Evolutionary conservation across 2,888 invertebrate species (phyloP).

Genomic region (Pycnomerus fuliginosus): DNA sequence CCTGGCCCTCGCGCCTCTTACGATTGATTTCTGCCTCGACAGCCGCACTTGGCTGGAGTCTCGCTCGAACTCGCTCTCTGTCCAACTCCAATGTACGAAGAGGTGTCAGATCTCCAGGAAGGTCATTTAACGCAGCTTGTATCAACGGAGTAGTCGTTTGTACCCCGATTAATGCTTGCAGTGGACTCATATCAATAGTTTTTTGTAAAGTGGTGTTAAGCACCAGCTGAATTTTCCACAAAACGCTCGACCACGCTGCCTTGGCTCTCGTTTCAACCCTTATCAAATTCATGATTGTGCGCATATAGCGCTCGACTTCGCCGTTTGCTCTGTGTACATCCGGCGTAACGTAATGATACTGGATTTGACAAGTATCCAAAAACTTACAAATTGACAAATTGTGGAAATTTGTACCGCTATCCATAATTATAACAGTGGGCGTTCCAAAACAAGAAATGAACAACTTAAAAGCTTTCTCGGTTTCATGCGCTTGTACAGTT

Average conservation of each 20-base stretch:
- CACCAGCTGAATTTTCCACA: slow-evolving; percentile 27
- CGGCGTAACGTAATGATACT: slow-evolving; percentile 24
- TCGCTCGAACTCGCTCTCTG: too few species aligned
- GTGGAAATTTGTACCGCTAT: slow-evolving; percentile 22
- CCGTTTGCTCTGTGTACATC: slow-evolving; percentile 24
- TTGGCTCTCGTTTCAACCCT: slow-evolving; percentile 18
- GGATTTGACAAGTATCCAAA: slow-evolving; percentile 12
- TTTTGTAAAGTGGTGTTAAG: slow-evolving; percentile 24
- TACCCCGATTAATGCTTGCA: slow-evolving; percentile 16
- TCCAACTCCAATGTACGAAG: too few species aligned
- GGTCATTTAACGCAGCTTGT: slow-evolving; percentile 6
- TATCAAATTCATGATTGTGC: slow-evolving; percentile 28
- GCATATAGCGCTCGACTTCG: slow-evolving; percentile 27
- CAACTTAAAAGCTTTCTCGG: slow-evolving; percentile 8
- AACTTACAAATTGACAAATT: slow-evolving; percentile 11
- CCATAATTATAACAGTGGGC: slow-evolving; percentile 14
- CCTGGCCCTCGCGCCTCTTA: neutral
- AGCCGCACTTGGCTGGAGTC: too few species aligned
- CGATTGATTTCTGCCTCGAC: neutral
- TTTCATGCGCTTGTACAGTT: slow-evolving; percentile 22
- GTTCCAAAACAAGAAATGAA: slow-evolving; percentile 19
- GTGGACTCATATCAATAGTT: slow-evolving; percentile 17
- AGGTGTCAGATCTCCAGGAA: slow-evolving; percentile 13
- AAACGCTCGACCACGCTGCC: slow-evolving; percentile 15
- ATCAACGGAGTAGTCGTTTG: slow-evolving; percentile 8